Evolutionary conservation across 1,140 invertebrate species (phyloP).

Genomic region (Eubasilissa regina): DNA sequence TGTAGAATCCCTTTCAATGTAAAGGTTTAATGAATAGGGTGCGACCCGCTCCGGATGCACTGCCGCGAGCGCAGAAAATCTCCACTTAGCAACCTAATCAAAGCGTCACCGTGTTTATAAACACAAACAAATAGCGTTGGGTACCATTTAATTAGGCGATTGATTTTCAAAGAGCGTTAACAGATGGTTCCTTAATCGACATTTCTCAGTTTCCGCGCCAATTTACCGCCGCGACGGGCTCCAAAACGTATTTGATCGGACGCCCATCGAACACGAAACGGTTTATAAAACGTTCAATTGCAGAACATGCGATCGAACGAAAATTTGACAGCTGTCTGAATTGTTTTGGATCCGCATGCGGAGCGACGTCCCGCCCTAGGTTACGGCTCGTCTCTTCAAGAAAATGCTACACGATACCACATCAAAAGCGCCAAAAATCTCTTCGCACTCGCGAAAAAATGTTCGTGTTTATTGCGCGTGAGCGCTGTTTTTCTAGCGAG

Average conservation of each 20-base stretch:
- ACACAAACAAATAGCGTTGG: not conserved
- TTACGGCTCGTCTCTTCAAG: constrained; percentile 28
- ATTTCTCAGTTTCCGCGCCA: not conserved
- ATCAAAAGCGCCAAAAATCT: not conserved
- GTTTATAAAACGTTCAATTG: not conserved
- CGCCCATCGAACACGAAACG: not conserved
- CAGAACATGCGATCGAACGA: constrained; percentile 23
- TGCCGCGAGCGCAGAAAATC: not conserved
- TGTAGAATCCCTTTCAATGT: not conserved
- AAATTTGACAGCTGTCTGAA: constrained; percentile 51
- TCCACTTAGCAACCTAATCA: constrained; percentile 36
- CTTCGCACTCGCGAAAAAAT: not conserved
- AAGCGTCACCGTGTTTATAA: constrained; percentile 39
- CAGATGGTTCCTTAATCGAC: not conserved
- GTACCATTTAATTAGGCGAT: constrained; percentile 18
- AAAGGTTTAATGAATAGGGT: constrained; percentile 8
- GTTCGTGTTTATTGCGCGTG: not conserved
- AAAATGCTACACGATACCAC: not conserved
- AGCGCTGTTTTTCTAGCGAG: not conserved
- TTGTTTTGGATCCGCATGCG: constrained; percentile 48
- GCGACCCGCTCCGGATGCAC: not conserved
- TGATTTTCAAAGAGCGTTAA: constrained; percentile 31
- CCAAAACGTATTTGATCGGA: not conserved
- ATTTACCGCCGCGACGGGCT: not conserved
- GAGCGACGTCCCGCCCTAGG: constrained; percentile 46